phyloP scores from a whole-genome alignment of 30 jellyfish, hydroid and myxozoan genomes.

The Chironex yamaguchii region DNA sequence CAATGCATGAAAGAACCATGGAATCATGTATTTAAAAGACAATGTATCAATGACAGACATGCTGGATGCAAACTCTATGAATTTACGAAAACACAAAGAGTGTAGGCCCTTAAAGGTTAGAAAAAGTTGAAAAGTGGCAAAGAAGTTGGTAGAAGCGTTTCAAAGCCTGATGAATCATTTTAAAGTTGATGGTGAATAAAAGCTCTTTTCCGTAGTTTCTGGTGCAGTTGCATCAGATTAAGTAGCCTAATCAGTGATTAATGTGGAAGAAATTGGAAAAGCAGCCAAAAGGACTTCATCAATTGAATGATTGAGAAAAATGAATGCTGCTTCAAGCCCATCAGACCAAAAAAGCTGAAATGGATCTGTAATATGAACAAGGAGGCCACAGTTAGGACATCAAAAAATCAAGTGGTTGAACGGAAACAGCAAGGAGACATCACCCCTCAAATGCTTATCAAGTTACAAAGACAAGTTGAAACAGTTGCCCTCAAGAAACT shows the following conservation, averaged over 20 bases:
- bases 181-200: conserved; percentile 11
- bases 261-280: conserved; percentile 29
- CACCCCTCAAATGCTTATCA: neutral
- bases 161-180: conserved; percentile 23
- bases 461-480: too few species aligned
- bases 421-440: conserved; percentile 32
- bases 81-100: conserved; percentile 30
- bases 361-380: conserved; percentile 30
- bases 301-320: conserved; percentile 9
- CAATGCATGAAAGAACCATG: conserved; percentile 15
- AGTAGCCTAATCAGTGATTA: conserved; percentile 31
- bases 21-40: conserved; percentile 20
- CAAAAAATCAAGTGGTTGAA: conserved; percentile 8
- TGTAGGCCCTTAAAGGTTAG: conserved; percentile 39
- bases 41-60: conserved; percentile 28
- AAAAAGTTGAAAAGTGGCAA: conserved; percentile 27
- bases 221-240: conserved; percentile 56
- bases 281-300: conserved; percentile 36
- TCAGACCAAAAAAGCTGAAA: conserved; percentile 30
- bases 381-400: neutral
- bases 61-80: conserved; percentile 20
- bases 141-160: conserved; percentile 36
- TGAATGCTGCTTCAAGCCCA: conserved; percentile 28
- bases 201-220: conserved; percentile 13
- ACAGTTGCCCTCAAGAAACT: too few species aligned